Conservation (phyloP, 2,888 invertebrate genomes). For the Macrosiphum euphorbiae region DNA sequence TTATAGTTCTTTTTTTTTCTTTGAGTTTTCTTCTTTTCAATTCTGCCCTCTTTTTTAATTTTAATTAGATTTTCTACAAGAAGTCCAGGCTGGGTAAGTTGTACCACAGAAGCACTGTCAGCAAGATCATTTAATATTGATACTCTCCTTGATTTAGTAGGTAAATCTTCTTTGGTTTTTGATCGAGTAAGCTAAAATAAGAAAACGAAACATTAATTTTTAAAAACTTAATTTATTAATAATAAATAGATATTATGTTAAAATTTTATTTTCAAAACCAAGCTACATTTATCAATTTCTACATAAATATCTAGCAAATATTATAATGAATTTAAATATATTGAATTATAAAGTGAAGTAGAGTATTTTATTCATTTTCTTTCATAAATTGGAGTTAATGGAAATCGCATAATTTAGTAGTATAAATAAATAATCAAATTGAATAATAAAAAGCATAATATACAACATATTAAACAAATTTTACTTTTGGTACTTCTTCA, state of each 20-base stretch:
- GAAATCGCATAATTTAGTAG: no score
- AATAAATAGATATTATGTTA: background rate
- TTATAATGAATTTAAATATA: background rate
- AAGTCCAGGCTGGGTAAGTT: background rate
- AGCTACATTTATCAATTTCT: background rate
- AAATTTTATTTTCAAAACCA: background rate
- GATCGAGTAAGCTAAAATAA: constrained; percentile 47
- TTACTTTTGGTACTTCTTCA: constrained; percentile 66
- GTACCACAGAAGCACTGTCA: background rate
- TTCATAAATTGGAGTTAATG: background rate
- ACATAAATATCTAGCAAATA: background rate
- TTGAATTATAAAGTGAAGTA: background rate
- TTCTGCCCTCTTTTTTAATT: constrained; percentile 16
- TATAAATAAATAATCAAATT: background rate
- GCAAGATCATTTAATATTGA: background rate
- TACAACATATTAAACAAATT: constrained; percentile 3
- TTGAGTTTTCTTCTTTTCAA: constrained; percentile 16
- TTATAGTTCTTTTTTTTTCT: constrained; percentile 25
- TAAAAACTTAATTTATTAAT: background rate
- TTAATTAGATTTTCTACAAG: background rate
- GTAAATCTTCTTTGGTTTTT: constrained; percentile 51
- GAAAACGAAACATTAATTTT: background rate
- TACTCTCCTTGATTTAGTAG: background rate
- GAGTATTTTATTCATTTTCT: background rate
- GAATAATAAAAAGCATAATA: background rate